Evolutionary conservation across 2,113 vertebrate species (phyloP).

Genomic region (Tupaia tana): DNA sequence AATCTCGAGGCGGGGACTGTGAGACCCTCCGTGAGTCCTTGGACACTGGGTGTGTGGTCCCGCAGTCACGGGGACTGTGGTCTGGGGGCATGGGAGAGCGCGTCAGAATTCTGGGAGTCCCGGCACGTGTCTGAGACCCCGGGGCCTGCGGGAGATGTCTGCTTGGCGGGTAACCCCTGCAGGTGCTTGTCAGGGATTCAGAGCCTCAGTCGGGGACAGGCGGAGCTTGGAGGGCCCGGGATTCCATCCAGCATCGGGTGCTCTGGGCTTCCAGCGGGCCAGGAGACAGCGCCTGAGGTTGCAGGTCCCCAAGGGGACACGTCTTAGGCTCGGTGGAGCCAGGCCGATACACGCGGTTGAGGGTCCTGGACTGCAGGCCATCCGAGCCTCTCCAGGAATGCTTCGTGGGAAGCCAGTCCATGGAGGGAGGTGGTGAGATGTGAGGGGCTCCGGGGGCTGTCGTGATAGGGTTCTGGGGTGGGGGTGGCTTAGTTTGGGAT

Average conservation of each 20-base stretch:
- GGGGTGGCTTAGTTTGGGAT: background rate
- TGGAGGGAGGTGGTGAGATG: background rate
- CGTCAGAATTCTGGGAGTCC: background rate
- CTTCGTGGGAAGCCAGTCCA: background rate
- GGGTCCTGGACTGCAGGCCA: background rate
- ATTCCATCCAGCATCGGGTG: background rate
- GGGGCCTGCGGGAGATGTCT: background rate
- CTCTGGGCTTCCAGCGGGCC: background rate
- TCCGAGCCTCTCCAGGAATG: background rate
- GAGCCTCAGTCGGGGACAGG: background rate
- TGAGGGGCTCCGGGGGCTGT: background rate
- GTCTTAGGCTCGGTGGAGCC: background rate
- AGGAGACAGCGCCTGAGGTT: background rate
- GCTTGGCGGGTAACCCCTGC: background rate
- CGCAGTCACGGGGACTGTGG: background rate
- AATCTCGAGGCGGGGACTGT: too few species aligned
- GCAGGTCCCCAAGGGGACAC: too few species aligned
- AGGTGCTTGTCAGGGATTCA: background rate
- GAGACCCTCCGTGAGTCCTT: background rate
- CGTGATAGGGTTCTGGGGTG: background rate
- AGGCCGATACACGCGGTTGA: background rate
- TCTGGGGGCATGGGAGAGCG: background rate
- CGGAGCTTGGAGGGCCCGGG: background rate
- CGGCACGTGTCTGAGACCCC: fast-evolving
- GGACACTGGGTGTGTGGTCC: background rate